A percentile compares a stretch with the other conserved stretches of the same genome.
phyloP scores from a whole-genome alignment of 2,888 invertebrate genomes.

The Pachycephus smyrnensis region DNA sequence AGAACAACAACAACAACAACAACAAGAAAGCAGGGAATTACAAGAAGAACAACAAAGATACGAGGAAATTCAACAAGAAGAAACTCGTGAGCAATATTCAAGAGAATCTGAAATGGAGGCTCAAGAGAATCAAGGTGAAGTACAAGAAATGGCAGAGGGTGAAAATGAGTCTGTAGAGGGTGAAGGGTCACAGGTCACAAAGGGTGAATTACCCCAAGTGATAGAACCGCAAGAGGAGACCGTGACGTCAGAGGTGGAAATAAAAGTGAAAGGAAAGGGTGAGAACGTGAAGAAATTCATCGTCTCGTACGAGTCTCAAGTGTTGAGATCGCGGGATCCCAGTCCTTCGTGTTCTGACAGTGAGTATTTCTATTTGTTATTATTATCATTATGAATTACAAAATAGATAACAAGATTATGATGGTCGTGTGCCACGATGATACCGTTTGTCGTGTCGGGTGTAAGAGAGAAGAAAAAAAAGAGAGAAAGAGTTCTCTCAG shows the following conservation, averaged over 20 bases:
- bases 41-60: slow-evolving; percentile 10
- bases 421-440: too few relatives aligned
- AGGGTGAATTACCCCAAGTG: slow-evolving; percentile 40
- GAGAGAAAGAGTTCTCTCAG: too few relatives aligned
- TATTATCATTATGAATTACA: not conserved
- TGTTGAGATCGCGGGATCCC: slow-evolving; percentile 50
- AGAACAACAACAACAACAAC: not conserved
- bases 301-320: slow-evolving; percentile 61
- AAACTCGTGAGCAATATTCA: too few relatives aligned
- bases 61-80: not conserved
- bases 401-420: too few relatives aligned
- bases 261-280: slow-evolving; percentile 55
- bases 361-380: slow-evolving; percentile 29
- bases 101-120: too few relatives aligned
- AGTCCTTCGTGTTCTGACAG: slow-evolving; percentile 60
- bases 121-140: too few relatives aligned
- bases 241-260: slow-evolving; percentile 46
- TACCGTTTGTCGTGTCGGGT: too few relatives aligned
- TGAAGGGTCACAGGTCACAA: slow-evolving; percentile 32
- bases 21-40: not conserved
- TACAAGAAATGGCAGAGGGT: slow-evolving; percentile 14
- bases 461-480: too few relatives aligned
- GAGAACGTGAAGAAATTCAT: slow-evolving; percentile 62
- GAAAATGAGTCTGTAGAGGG: slow-evolving; percentile 34
- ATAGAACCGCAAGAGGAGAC: slow-evolving; percentile 41